These are phyloP conservation scores for Ceratina japonica DNA, from an alignment of 1,140 invertebrate genomes.

Conservation along the genomic window DNA sequence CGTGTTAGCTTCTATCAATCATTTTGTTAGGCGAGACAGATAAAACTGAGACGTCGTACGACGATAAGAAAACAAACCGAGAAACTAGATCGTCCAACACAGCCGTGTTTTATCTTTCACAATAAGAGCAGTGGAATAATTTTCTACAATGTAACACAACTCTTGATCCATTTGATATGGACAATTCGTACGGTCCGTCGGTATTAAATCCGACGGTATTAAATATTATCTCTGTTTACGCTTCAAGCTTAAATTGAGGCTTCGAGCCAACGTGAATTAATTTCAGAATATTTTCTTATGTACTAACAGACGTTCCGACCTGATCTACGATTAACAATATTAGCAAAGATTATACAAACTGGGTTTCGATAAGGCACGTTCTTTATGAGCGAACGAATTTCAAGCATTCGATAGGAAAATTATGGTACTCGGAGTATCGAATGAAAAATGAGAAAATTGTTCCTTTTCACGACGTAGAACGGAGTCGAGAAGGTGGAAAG, in stretches of 20 bases:
- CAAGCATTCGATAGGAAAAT: not conserved
- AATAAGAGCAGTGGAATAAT: not conserved
- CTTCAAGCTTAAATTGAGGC: not conserved
- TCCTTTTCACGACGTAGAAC: not conserved
- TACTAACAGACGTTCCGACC: not conserved
- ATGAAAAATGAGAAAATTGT: not conserved
- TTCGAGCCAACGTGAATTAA: not conserved
- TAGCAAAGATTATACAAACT: not conserved
- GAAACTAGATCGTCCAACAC: constrained; percentile 15
- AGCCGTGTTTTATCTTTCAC: not conserved
- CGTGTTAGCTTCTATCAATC: not conserved
- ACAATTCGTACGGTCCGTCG: no score
- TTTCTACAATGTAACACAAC: not conserved
- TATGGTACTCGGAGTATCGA: not conserved
- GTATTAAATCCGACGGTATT: no score
- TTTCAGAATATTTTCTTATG: not conserved
- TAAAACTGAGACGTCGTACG: constrained; percentile 5
- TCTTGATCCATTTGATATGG: no score
- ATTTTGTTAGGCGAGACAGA: constrained; percentile 4
- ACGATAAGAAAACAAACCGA: not conserved
- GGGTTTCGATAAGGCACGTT: not conserved
- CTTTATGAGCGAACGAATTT: not conserved
- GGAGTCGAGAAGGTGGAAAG: not conserved
- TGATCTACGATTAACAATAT: not conserved
- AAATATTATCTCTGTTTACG: no score